A percentile compares a stretch with the other conserved stretches of the same genome.
Evolutionary conservation across 2,888 invertebrate species (phyloP).

Genomic region (Drosophila barbarae): DNA sequence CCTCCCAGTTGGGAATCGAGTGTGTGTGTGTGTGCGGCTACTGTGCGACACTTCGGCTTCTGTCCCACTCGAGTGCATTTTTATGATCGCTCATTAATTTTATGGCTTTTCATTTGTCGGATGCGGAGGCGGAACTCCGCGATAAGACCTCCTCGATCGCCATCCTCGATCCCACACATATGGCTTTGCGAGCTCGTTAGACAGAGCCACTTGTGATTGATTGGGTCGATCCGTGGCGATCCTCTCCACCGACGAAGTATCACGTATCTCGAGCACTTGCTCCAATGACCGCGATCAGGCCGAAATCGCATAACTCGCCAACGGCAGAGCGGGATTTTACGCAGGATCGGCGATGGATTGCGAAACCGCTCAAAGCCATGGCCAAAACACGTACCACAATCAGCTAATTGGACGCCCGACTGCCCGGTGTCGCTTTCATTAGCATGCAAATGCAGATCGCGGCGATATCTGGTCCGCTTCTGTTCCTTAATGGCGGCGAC

Average conservation of each 20-base stretch:
- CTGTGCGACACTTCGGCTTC: conserved; percentile 36
- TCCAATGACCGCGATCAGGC: conserved; percentile 67
- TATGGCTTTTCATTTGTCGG: conserved; percentile 70
- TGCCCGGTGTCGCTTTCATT: conserved; percentile 67
- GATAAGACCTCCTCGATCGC: conserved; percentile 27
- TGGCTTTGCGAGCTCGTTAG: conserved; percentile 2
- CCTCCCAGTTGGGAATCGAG: conserved; percentile 25
- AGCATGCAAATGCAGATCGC: conserved; percentile 57
- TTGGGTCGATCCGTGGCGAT: conserved; percentile 10
- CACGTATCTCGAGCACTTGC: conserved; percentile 48
- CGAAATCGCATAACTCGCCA: conserved; percentile 56
- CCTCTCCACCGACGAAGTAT: neutral
- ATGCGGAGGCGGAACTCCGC: conserved; percentile 35
- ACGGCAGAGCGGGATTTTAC: conserved; percentile 3
- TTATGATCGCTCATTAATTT: conserved; percentile 71
- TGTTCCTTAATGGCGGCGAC: conserved; percentile 65
- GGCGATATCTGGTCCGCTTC: conserved; percentile 33
- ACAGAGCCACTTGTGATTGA: conserved; percentile 18
- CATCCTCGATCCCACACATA: conserved; percentile 41
- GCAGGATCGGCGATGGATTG: conserved; percentile 18
- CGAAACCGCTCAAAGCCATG: conserved; percentile 56
- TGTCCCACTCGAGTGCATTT: conserved; percentile 65
- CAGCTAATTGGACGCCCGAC: conserved; percentile 65
- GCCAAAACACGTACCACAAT: conserved; percentile 74
- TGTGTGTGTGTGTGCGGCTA: conserved; percentile 27